Evolutionary conservation across 2,797 vertebrate genomes (phyloP), one percentile per base, ranked within the genome.

Genomic region (Takifugu ocellatus): DNA sequence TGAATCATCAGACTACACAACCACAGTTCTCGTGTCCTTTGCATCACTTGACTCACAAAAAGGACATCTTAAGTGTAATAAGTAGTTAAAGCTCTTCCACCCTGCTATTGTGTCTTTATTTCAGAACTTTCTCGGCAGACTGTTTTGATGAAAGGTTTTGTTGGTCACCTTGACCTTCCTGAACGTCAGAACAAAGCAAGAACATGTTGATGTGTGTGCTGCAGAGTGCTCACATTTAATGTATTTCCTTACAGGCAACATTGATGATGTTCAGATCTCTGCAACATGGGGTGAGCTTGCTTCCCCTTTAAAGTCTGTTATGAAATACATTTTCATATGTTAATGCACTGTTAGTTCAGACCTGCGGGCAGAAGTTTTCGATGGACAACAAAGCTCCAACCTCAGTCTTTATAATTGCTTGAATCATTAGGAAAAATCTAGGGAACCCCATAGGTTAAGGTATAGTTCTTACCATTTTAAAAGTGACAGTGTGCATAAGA

Each of bases 1-100:
- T 78, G 68, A 84, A 26, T 74, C 71, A 75, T 54, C 2, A 6
- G 46, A 67, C 60, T 29, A 3, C 51, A 33, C 39, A 59, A 67
- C 77, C 75, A 56, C 68, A 72, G 55, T 61, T 69, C 60, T 50
- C 70, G 70, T 68, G 53, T 58, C 63, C 45, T 68, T 50, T 63
- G 59, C 29, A 47, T 54, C 8, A 25, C 56, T 68, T 74, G 56
- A 59, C 25, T 67, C n/a, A 10, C 53, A 76, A 81, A 77, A 74
- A 44, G 24, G 39, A 25, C 74, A 69, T 74, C 81, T 85, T 73
- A 69, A 61, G 70, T 78, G 63, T 79, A 87, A 83, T 85, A 78
- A 82, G 76, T 70, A 79, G 79, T 77, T 83, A 42, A 70, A 70
- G 61, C 56, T 54, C n/a, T 48, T 55, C 79, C 79, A 83, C 70